Percentiles rank a stretch among this genome's conserved stretches.
Conservation (phyloP, 2,888 invertebrate species). For the Eretmocerus hayati region DNA sequence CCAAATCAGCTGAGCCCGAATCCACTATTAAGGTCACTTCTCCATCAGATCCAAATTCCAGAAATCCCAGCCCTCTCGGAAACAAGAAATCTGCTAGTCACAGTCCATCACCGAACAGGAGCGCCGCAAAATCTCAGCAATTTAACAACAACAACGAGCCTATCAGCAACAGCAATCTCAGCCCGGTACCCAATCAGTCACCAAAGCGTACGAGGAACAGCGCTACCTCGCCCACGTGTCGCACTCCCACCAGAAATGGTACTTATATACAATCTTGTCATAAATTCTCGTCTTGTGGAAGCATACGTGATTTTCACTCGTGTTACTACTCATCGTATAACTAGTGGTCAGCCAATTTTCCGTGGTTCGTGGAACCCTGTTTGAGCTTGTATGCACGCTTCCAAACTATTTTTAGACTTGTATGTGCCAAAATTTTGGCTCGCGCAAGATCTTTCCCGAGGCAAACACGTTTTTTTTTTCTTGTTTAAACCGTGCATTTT, state of each 20-base stretch:
- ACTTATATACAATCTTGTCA: conserved; percentile 1
- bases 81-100: conserved; percentile 22
- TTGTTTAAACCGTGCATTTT: no score
- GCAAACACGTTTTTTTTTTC: no score
- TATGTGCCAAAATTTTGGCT: no score
- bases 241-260: conserved; percentile 39
- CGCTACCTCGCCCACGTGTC: conserved; percentile 42
- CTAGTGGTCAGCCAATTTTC: no score
- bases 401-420: no score
- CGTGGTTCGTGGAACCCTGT: no score
- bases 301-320: no score
- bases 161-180: conserved; percentile 39
- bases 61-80: neutral
- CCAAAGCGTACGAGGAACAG: conserved; percentile 41
- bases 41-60: neutral
- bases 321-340: no score
- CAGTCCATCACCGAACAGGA: conserved; percentile 30
- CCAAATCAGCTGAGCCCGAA: conserved; percentile 31
- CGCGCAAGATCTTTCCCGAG: no score
- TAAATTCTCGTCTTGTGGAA: no score
- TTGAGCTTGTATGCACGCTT: no score
- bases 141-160: conserved; percentile 42
- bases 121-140: conserved; percentile 19
- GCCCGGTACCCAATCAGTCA: conserved; percentile 29
- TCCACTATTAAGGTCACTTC: neutral